These are phyloP conservation scores for Amphipyra berbera DNA, from an alignment of 2,888 invertebrate species.

Conservation along the genomic window DNA sequence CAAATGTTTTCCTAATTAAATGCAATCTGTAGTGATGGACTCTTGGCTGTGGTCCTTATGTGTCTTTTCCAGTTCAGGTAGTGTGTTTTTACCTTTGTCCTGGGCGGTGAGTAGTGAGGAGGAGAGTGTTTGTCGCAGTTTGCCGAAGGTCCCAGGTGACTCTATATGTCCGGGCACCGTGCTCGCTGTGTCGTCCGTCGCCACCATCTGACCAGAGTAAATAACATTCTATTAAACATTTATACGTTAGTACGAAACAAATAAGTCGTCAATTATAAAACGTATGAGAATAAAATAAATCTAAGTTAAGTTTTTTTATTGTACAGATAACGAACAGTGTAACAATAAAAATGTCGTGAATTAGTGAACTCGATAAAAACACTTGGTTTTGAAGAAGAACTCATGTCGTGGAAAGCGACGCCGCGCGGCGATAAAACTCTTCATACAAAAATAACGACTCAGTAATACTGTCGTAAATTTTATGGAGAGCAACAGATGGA, in stretches of 20 bases:
- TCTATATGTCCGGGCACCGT: slow-evolving; percentile 90
- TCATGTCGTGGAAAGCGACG: slow-evolving; percentile 75
- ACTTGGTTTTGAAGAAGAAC: slow-evolving; percentile 71
- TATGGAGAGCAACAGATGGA: slow-evolving; percentile 89
- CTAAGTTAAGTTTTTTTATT: slow-evolving; percentile 8
- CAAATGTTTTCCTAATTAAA: slow-evolving; percentile 61
- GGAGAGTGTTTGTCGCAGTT: slow-evolving; percentile 94
- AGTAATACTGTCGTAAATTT: slow-evolving; percentile 88
- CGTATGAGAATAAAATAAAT: slow-evolving; percentile 18
- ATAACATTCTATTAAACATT: slow-evolving; percentile 10
- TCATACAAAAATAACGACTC: slow-evolving; percentile 87
- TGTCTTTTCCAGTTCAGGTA: slow-evolving; percentile 12
- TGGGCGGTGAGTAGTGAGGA: slow-evolving; percentile 95
- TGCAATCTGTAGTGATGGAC: slow-evolving; percentile 49
- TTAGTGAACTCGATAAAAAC: slow-evolving; percentile 73
- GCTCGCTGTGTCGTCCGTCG: slow-evolving; percentile 93
- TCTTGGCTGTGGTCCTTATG: slow-evolving; percentile 21
- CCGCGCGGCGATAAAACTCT: slow-evolving; percentile 81
- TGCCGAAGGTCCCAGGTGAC: slow-evolving; percentile 94
- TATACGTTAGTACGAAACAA: neutral
- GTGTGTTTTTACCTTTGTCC: slow-evolving; percentile 92
- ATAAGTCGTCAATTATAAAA: neutral
- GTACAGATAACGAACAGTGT: slow-evolving; percentile 45
- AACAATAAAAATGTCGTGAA: slow-evolving; percentile 62
- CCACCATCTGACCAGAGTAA: slow-evolving; percentile 93